Evolutionary conservation across 2,797 vertebrate species (phyloP), one percentile per base, ranked within the genome.

Genomic region (Clarias platycephalus): DNA sequence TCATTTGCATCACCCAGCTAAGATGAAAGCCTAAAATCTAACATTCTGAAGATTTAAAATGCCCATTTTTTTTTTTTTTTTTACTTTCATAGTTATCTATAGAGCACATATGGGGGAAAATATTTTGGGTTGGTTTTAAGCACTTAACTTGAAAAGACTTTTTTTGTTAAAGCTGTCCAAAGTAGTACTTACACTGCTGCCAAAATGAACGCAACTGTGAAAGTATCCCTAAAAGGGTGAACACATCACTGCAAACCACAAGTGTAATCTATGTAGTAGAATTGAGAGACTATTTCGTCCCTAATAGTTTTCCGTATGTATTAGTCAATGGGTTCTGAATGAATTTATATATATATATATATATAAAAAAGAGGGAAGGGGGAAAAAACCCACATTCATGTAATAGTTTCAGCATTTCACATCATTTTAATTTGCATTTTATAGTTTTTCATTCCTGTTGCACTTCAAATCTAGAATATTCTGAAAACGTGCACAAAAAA

Each of bases 401-500:
- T 20, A 34, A 68, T 75, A 80, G 64, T 90, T 93, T 91, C 84
- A 94, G 93, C 93, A 94, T 95, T 94, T 96, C 93, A 96, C 94
- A 94, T 94, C 89, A 92, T 94, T 95, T 94, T 87, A 88, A 95
- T 95, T 96, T 95, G 91, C 94, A 94, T 92, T 80, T 94, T 95
- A 95, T 90, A 94, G 89, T 93, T 95, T 91, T 92, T 79, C 92
- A 94, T 94, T 94, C 95, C 92, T 93, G 93, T 94, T 94, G 94
- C 95, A 96, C 95, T 89, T 94, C 94, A 95, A 93, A 94, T 95
- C 95, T 96, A 95, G 94, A 95, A 95, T 95, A 94, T 91, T 95
- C 94, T 93, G 92, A 95, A 95, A 96, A 95, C 94, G 93, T 95
- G 94, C 94, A 95, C 94, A 95, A 95, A 95, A 78, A 94, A 92